These are phyloP conservation scores for Poecilia picta DNA, from an alignment of 2,797 vertebrate species.

Conservation along the genomic window DNA sequence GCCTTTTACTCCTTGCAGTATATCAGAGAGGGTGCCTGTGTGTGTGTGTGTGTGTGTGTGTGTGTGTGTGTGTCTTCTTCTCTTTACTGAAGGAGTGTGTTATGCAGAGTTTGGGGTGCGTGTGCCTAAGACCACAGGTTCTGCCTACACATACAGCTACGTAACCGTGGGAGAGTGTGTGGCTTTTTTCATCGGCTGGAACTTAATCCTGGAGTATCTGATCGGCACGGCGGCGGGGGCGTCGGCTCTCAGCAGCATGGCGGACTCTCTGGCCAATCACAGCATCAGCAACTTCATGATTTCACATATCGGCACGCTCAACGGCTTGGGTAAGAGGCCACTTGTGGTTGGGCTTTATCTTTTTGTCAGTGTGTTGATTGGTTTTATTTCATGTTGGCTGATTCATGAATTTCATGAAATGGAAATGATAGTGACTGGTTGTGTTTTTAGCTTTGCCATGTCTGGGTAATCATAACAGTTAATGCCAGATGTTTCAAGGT, in stretches of 20 bases:
- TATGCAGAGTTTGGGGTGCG: slow-evolving; percentile 97
- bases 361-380: background rate
- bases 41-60: background rate
- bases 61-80: background rate
- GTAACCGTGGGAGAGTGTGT: slow-evolving; percentile 97
- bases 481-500: background rate
- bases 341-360: background rate
- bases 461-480: background rate
- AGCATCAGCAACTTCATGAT: slow-evolving; percentile 95
- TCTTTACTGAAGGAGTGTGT: slow-evolving; percentile 87
- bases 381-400: background rate
- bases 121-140: slow-evolving; percentile 97
- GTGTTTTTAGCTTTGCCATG: background rate
- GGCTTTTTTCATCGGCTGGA: slow-evolving; percentile 99
- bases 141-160: slow-evolving; percentile 98
- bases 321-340: slow-evolving; percentile 84
- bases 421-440: background rate
- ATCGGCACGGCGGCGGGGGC: slow-evolving; percentile 96
- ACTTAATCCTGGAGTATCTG: slow-evolving; percentile 96
- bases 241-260: slow-evolving; percentile 98
- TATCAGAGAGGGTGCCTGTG: slow-evolving; percentile 7
- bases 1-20: slow-evolving; percentile 18
- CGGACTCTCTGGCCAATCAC: slow-evolving; percentile 96
- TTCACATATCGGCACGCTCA: slow-evolving; percentile 88
- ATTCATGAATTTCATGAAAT: background rate